Evolutionary conservation across 2,888 invertebrate genomes (phyloP).

Genomic region (Drosophila maculinotata): DNA sequence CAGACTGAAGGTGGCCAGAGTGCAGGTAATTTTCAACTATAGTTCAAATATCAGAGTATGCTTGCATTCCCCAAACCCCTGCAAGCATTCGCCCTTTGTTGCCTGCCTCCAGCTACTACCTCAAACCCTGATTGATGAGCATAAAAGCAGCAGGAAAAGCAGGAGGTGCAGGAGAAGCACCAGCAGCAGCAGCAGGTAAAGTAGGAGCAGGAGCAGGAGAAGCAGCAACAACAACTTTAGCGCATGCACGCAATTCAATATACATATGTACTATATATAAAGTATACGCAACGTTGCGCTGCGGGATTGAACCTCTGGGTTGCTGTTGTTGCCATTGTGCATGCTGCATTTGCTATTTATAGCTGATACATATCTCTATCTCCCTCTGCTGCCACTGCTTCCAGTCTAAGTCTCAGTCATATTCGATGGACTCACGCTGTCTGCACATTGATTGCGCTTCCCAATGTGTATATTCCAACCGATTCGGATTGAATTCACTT

Average conservation of each 20-base stretch:
- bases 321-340: neutral
- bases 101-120: neutral
- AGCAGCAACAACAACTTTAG: neutral
- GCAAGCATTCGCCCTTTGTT: no score
- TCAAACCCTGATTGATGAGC: conserved; percentile 9
- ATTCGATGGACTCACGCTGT: no score
- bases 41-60: no score
- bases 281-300: conserved; percentile 28
- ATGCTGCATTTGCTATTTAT: neutral
- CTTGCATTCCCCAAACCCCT: no score
- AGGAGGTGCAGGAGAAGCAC: no score
- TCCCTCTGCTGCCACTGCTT: neutral
- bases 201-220: no score
- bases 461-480: neutral
- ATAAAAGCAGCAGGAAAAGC: conserved; percentile 7
- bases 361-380: no score
- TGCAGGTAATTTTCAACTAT: no score
- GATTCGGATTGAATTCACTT: neutral
- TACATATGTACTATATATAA: no score
- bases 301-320: neutral
- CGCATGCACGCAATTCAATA: no score
- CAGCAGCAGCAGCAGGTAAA: no score
- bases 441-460: neutral
- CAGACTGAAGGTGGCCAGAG: no score
- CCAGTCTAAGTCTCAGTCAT: neutral